Evolutionary conservation across 2,113 vertebrate species (phyloP).

Genomic region (Elephantulus edwardii): DNA sequence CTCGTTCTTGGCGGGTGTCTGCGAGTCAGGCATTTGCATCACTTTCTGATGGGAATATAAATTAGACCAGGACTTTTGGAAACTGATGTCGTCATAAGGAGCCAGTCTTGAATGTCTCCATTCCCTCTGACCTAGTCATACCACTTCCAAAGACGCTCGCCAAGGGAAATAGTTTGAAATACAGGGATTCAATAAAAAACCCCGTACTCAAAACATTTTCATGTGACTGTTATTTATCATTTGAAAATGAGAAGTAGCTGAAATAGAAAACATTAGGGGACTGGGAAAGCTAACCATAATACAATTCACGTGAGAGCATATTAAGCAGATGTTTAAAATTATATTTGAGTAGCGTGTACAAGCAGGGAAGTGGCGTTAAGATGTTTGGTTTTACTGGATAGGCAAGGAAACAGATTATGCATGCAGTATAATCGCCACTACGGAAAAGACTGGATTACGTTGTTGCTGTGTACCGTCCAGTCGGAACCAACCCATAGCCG

Average conservation of each 20-base stretch:
- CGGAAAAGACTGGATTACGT: too few relatives aligned
- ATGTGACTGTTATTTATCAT: slow-evolving; percentile 64
- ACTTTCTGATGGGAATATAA: slow-evolving; percentile 55
- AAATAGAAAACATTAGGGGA: slow-evolving; percentile 39
- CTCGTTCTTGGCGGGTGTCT: background rate
- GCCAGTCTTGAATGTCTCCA: slow-evolving; percentile 41
- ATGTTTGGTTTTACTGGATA: background rate
- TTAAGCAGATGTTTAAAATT: slow-evolving; percentile 64
- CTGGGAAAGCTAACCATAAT: slow-evolving; percentile 27
- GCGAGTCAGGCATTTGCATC: background rate
- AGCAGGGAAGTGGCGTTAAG: slow-evolving; percentile 42
- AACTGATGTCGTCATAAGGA: slow-evolving; percentile 58
- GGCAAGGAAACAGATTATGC: background rate
- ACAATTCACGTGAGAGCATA: slow-evolving; percentile 7
- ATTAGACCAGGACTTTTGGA: slow-evolving; percentile 63
- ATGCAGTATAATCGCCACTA: background rate
- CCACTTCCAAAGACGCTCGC: slow-evolving; percentile 57
- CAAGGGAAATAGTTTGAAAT: slow-evolving; percentile 65
- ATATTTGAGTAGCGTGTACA: slow-evolving; percentile 52
- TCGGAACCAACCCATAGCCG: too few relatives aligned
- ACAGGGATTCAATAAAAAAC: slow-evolving; percentile 13
- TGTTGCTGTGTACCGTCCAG: too few relatives aligned
- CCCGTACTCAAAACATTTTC: slow-evolving; percentile 45
- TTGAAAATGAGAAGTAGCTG: slow-evolving; percentile 60
- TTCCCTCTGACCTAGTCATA: slow-evolving; percentile 64